phyloP scores from a whole-genome alignment of 1,140 invertebrate genomes.

The Tachypleus tridentatus region DNA sequence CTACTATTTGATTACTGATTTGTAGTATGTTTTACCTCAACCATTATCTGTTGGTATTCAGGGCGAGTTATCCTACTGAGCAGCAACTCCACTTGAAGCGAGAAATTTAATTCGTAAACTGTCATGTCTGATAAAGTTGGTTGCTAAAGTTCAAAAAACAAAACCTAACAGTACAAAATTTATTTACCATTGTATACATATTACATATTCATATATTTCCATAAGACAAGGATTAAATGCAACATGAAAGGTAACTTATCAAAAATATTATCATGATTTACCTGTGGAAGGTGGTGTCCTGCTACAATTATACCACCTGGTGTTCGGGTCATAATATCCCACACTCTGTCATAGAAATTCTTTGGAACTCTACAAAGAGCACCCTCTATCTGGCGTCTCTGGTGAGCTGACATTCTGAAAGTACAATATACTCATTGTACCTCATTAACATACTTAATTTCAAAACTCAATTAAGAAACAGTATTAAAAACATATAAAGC shows the following conservation, averaged over 20 bases:
- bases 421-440: too few species aligned
- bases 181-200: too few species aligned
- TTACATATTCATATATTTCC: too few species aligned
- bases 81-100: conserved; percentile 86
- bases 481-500: too few species aligned
- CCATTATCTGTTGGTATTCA: conserved; percentile 84
- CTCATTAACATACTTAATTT: too few species aligned
- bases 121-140: conserved; percentile 93
- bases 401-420: conserved; percentile 52
- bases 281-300: conserved; percentile 61
- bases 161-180: too few species aligned
- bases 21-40: conserved; percentile 50
- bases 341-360: conserved; percentile 84
- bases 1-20: too few species aligned
- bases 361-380: conserved; percentile 87
- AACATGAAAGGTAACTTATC: conserved; percentile 2
- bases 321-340: conserved; percentile 81
- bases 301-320: conserved; percentile 75
- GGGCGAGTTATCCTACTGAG: conserved; percentile 74
- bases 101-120: conserved; percentile 89
- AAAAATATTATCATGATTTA: conserved; percentile 15
- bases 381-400: conserved; percentile 82
- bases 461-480: too few species aligned
- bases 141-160: conserved; percentile 43
- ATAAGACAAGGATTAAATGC: conserved; percentile 11